phyloP scores from a whole-genome alignment of 2,797 vertebrate genomes.

The Myoxocephalus aenaeus region DNA sequence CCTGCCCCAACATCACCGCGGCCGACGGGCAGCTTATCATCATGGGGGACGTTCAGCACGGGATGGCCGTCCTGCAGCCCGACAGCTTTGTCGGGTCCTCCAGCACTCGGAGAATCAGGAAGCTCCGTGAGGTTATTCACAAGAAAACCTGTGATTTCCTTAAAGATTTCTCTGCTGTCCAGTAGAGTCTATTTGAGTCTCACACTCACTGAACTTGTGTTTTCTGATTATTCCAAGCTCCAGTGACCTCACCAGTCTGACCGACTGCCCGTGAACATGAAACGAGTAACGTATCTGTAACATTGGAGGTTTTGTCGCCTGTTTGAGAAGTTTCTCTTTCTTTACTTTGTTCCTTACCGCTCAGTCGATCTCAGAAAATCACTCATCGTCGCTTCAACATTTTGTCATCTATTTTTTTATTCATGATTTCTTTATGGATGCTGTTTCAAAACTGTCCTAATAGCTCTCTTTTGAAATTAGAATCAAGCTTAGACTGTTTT shows the following conservation, averaged over 20 bases:
- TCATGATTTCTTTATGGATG: neutral
- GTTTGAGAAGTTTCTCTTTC: constrained; percentile 14
- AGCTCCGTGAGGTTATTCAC: constrained; percentile 92
- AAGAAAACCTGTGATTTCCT: constrained; percentile 97
- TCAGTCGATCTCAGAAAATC: constrained; percentile 44
- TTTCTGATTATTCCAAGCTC: constrained; percentile 39
- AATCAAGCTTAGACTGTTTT: constrained; percentile 5
- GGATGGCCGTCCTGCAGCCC: constrained; percentile 95
- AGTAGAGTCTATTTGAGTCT: constrained; percentile 72
- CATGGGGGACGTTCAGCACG: constrained; percentile 96
- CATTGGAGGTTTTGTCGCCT: constrained; percentile 17
- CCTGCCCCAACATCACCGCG: constrained; percentile 93
- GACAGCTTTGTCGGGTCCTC: constrained; percentile 94
- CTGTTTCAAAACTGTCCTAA: constrained; percentile 21
- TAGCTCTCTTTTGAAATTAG: neutral
- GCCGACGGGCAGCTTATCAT: constrained; percentile 91
- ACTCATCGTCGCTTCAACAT: constrained; percentile 57
- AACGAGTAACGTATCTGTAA: constrained; percentile 24
- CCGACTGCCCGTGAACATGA: constrained; percentile 35
- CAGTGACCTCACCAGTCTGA: constrained; percentile 71
- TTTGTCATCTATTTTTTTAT: constrained; percentile 1
- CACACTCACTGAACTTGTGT: constrained; percentile 3
- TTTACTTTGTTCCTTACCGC: constrained; percentile 3
- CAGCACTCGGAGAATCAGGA: constrained; percentile 89
- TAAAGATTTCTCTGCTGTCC: constrained; percentile 90